Evolutionary conservation across 2,113 vertebrate genomes (phyloP).

Genomic region (Apteryx owenii): DNA sequence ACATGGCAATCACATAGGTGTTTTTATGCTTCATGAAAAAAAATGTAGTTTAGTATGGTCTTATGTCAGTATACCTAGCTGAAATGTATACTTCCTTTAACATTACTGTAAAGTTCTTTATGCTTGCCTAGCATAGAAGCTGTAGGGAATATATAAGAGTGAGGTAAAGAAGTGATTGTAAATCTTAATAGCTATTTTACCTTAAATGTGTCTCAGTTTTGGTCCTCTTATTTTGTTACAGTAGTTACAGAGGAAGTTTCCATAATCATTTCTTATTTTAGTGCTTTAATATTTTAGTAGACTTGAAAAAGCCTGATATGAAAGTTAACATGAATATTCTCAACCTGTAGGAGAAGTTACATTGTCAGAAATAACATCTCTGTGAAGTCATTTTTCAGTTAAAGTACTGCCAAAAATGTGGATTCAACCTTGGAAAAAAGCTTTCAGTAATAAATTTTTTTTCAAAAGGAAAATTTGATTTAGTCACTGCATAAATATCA

Average conservation of each 20-base stretch:
- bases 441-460: background rate
- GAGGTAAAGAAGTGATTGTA: background rate
- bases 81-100: background rate
- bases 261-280: background rate
- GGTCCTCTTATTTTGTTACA: background rate
- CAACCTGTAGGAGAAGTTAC: background rate
- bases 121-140: accelerated
- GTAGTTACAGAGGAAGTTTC: background rate
- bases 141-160: background rate
- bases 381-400: background rate
- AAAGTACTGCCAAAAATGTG: background rate
- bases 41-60: background rate
- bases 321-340: background rate
- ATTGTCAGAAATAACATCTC: background rate
- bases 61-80: background rate
- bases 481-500: background rate
- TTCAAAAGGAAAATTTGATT: background rate
- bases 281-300: background rate
- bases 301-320: background rate
- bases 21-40: background rate
- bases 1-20: accelerated
- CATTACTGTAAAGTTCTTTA: background rate
- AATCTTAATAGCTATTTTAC: background rate
- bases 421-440: background rate
- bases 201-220: background rate